Conservation (phyloP, 1,140 invertebrate genomes). For the Orius insidiosus region DNA sequence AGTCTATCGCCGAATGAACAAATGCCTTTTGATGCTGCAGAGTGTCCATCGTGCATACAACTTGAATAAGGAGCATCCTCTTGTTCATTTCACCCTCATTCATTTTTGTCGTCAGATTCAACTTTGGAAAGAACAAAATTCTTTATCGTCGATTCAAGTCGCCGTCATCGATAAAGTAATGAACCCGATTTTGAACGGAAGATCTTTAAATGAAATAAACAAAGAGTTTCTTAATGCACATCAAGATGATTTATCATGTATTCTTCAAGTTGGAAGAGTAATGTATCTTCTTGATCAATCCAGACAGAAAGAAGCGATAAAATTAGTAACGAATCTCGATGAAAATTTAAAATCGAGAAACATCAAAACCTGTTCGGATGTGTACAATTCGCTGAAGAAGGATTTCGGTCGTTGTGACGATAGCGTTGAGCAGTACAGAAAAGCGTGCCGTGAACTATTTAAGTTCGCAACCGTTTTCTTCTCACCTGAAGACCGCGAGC, state of each 20-base stretch:
- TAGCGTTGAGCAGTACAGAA: no score
- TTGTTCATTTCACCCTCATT: conserved; percentile 67
- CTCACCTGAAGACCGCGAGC: no score
- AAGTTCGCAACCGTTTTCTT: no score
- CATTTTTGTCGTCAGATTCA: conserved; percentile 26
- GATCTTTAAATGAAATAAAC: conserved; percentile 46
- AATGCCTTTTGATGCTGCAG: conserved; percentile 55
- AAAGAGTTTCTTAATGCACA: conserved; percentile 45
- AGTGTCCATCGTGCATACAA: conserved; percentile 70
- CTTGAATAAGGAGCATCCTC: conserved; percentile 52
- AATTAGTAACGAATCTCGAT: conserved; percentile 39
- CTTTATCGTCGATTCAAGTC: conserved; percentile 40
- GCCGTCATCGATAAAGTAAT: conserved; percentile 57
- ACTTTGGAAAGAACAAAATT: conserved; percentile 19
- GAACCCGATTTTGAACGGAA: conserved; percentile 38
- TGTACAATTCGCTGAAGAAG: neutral
- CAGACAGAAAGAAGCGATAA: conserved; percentile 38
- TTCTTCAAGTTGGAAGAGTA: conserved; percentile 53
- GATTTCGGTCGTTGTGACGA: no score
- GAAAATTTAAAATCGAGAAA: conserved; percentile 35
- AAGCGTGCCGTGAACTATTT: no score
- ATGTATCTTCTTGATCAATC: conserved; percentile 36
- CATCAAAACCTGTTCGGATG: conserved; percentile 29
- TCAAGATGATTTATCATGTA: conserved; percentile 41
- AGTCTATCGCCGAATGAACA: conserved; percentile 88